Evolutionary conservation across 2,113 vertebrate species (phyloP), one percentile per base, ranked within the genome.

Genomic region (Labrus mixtus): DNA sequence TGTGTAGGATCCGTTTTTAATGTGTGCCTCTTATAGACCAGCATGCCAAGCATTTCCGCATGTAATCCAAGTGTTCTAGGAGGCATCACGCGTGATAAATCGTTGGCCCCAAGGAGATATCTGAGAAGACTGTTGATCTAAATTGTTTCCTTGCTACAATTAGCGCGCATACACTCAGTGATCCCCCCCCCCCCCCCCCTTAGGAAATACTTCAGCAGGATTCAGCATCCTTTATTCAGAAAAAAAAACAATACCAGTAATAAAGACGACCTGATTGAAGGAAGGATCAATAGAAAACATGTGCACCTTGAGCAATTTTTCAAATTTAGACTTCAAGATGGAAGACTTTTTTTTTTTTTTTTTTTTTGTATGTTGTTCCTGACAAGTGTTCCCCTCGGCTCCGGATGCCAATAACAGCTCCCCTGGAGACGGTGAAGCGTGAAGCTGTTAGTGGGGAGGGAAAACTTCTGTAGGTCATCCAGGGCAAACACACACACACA

Each of bases 1-100:
- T 25, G 36, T 79, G 55, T 68, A 61, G 74, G 77, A 76, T 89
- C 82, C 50, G 23, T 57, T 88, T 88, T 76, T 51, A 55, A 41
- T 63, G 45, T 25, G 54, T 15, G 78, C 76, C 58, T 19, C 19
- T 63, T 73, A 74, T 80, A 82, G 79, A 79, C n/a, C 75, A 82
- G 79, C 75, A 76, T 65, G 67, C 67, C 60, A 54, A 51, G 41
- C 68, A 70, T 81, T 75, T 87, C 67, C 74, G 39, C 23, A 0
- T 59, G 46, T 79, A 81, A 55, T 80, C 60, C 73, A 62, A 50
- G 20, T 61, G 59, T 41, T 69, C 61, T 54, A 10, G 51, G 19
- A 19, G 29, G 20, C 48, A 67, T 82, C 78, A 48, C 19, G n/a
- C 2, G 4, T 58, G 64, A 74, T 69, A 51, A 81, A 68, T 68